Evolutionary conservation across 1,140 invertebrate genomes (phyloP), one percentile per base, ranked within the genome.

Genomic region (Hyles euphorbiae): DNA sequence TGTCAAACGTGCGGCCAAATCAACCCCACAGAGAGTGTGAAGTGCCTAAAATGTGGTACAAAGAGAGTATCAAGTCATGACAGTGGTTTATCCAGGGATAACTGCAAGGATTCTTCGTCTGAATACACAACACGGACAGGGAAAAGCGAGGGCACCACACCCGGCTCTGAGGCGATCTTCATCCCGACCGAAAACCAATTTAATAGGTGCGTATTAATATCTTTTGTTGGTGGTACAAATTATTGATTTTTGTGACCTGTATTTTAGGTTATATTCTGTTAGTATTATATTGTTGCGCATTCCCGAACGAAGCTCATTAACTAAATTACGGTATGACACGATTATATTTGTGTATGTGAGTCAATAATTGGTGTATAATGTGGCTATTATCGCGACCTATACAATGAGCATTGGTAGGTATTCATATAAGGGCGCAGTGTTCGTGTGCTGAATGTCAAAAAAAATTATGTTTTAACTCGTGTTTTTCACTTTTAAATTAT

Each of bases 1-100:
- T 97, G 96, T 91, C 91, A 91, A 81, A 91, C 93, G 84, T 97
- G 96, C 90, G 92, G 94, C 87, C 91, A 95, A 83, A 96, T 96
- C 88, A 96, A 97, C 90, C 94, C 94, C 63, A 96, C 94, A 50
- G 95, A 96, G 83, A 92, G 92, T 81, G 83, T 92, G 61, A 92
- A 92, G 87, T 97, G 96, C 88, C 91, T 93, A 88, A 93, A 94
- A 90, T 97, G 96, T 91, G 94, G 94, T 65, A 89, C 90, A 71
- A 91, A 90, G 75, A 81, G 90, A 66, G 70, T 84, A 60, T 82
- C 86, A 64, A 81, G 78, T 83, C 86, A 89, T 89, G 85, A 88
- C 87, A 87, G 75, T 75, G 80, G 76, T 56, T 66, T 69, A 71
- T 78, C 77, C 63, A 83, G 78, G 76, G 72, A 76, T 53, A 80